Conservation (phyloP, 2,113 vertebrate species). For the Crotalus tigris region DNA sequence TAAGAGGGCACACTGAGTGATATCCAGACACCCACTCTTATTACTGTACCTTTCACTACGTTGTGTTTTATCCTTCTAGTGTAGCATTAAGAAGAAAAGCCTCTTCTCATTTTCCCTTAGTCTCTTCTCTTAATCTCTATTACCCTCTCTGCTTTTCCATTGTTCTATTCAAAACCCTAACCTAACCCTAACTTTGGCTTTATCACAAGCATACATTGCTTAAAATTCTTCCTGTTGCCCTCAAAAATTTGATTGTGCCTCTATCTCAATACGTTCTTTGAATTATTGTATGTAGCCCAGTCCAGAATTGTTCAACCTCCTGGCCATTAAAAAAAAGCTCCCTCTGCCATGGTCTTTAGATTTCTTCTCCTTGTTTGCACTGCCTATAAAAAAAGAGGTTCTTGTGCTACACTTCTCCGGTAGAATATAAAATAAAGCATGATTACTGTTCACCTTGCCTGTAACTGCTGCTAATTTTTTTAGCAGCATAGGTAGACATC, state of each 20-base stretch:
- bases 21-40: not conserved
- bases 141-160: not conserved
- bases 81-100: not conserved
- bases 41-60: not conserved
- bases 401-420: not conserved
- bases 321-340: not conserved
- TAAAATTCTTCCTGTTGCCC: not conserved
- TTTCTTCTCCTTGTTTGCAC: not conserved
- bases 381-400: not conserved
- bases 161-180: not conserved
- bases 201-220: not conserved
- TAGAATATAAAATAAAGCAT: not conserved
- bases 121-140: not conserved
- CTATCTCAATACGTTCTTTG: not conserved
- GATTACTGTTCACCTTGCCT: not conserved
- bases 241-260: not conserved
- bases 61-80: not conserved
- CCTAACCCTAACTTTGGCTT: not conserved
- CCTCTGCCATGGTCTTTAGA: not conserved
- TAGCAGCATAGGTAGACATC: not conserved
- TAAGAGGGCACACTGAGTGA: not conserved
- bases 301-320: not conserved
- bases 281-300: not conserved
- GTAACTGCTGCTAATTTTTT: not conserved
- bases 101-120: not conserved